These are phyloP conservation scores for Plecotus auritus DNA, from an alignment of 2,113 vertebrate genomes.

Conservation along the genomic window DNA sequence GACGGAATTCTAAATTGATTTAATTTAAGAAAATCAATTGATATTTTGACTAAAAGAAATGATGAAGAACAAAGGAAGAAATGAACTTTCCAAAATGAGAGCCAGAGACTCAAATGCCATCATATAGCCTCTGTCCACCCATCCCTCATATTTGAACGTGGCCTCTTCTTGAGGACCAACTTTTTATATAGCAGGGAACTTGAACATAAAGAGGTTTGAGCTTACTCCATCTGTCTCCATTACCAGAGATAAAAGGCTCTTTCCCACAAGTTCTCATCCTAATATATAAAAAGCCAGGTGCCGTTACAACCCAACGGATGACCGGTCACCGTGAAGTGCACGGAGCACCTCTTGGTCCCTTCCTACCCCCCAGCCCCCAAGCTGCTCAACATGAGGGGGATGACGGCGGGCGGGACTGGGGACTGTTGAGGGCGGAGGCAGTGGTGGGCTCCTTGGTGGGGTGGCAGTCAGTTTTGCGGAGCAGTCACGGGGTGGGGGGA, in stretches of 20 bases:
- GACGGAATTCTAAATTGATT: not conserved
- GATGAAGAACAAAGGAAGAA: not conserved
- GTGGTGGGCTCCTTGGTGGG: too few relatives aligned
- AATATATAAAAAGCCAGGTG: too few relatives aligned
- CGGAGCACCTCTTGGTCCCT: too few relatives aligned
- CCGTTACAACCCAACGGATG: too few relatives aligned
- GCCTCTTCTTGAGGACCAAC: not conserved
- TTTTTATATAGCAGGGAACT: not conserved
- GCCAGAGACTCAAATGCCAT: not conserved
- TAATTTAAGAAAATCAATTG: not conserved
- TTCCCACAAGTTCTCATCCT: not conserved
- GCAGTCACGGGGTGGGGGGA: too few relatives aligned
- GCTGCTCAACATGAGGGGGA: too few relatives aligned
- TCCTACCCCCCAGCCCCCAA: too few relatives aligned
- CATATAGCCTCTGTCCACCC: not conserved
- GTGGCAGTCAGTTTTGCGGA: too few relatives aligned
- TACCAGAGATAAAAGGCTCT: not conserved
- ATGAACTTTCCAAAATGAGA: not conserved
- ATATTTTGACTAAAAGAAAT: not conserved
- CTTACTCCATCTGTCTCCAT: not conserved
- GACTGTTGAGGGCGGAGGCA: too few relatives aligned
- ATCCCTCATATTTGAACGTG: not conserved
- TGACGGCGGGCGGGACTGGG: too few relatives aligned
- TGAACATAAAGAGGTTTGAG: not conserved
- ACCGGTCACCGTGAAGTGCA: too few relatives aligned